phyloP scores from a whole-genome alignment of 1,140 invertebrate species.

The Wasmannia auropunctata region DNA sequence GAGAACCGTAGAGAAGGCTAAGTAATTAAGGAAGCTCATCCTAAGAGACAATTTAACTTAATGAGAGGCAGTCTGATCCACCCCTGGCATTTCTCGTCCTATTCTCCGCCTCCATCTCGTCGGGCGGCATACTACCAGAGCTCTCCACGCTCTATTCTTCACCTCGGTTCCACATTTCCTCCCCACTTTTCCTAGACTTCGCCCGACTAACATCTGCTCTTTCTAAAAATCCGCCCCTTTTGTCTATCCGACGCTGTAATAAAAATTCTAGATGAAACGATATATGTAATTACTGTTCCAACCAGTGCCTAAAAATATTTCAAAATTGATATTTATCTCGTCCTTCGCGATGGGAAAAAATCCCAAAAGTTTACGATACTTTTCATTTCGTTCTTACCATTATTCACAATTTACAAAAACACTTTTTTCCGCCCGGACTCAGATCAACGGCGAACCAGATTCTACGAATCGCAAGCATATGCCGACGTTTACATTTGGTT shows the following conservation, averaged over 20 bases:
- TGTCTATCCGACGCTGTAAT: background rate
- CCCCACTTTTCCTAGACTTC: conserved; percentile 21
- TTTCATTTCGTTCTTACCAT: background rate
- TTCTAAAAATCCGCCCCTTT: conserved; percentile 39
- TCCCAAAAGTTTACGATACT: background rate
- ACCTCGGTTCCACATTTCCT: background rate
- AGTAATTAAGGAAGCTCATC: conserved; percentile 84
- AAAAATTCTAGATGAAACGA: background rate
- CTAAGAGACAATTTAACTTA: conserved; percentile 83
- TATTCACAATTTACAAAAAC: conserved; percentile 12
- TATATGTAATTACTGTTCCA: background rate
- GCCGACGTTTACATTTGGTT: conserved; percentile 59
- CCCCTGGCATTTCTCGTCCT: conserved; percentile 65
- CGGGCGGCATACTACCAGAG: background rate
- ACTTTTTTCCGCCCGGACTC: background rate
- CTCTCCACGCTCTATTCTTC: conserved; percentile 24
- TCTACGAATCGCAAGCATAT: conserved; percentile 42
- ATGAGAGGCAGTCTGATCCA: conserved; percentile 80
- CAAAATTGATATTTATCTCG: background rate
- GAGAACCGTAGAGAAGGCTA: conserved; percentile 62
- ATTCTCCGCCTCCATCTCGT: conserved; percentile 37
- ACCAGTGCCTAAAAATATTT: background rate
- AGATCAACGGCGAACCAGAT: conserved; percentile 8
- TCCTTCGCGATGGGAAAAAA: background rate
- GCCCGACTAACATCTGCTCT: conserved; percentile 56